Percentiles rank a stretch among this genome's conserved stretches.
These are phyloP conservation scores for Thalassarche chlororhynchos DNA, from an alignment of 2,113 vertebrate genomes.

Conservation along the genomic window DNA sequence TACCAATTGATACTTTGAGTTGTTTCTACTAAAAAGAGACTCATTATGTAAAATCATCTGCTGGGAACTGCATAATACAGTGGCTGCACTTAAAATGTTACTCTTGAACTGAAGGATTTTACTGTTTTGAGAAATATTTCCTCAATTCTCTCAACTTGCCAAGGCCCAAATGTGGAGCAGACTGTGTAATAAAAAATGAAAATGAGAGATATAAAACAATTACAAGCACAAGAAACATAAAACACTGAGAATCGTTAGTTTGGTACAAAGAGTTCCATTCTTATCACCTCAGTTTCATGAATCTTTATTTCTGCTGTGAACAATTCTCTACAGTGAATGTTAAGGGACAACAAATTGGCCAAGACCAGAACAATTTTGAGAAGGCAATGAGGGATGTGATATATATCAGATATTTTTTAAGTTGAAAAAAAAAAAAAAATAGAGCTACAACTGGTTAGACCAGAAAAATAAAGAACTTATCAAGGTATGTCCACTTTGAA, in stretches of 20 bases:
- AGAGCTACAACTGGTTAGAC: fast-evolving
- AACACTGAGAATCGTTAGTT: not conserved
- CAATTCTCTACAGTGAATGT: not conserved
- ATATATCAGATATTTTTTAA: not conserved
- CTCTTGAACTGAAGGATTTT: not conserved
- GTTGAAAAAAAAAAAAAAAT: not conserved
- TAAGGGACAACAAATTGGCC: not conserved
- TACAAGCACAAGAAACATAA: not conserved
- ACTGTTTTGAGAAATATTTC: not conserved
- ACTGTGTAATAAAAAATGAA: slow-evolving; percentile 25
- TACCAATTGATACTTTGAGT: not conserved
- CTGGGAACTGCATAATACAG: not conserved
- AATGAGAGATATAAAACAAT: not conserved
- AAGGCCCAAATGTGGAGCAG: not conserved
- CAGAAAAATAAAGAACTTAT: not conserved
- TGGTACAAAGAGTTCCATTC: not conserved
- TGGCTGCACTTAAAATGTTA: not conserved
- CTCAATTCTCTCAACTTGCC: not conserved
- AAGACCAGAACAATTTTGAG: not conserved
- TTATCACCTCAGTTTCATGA: not conserved
- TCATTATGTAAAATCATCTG: not conserved
- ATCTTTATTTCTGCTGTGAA: not conserved
- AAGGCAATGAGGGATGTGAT: not conserved
- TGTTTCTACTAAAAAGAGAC: not conserved
- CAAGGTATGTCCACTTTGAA: not conserved